Base-by-base conservation (phyloP, 1,140 invertebrate genomes). In the Holotrichia oblita region DNA sequence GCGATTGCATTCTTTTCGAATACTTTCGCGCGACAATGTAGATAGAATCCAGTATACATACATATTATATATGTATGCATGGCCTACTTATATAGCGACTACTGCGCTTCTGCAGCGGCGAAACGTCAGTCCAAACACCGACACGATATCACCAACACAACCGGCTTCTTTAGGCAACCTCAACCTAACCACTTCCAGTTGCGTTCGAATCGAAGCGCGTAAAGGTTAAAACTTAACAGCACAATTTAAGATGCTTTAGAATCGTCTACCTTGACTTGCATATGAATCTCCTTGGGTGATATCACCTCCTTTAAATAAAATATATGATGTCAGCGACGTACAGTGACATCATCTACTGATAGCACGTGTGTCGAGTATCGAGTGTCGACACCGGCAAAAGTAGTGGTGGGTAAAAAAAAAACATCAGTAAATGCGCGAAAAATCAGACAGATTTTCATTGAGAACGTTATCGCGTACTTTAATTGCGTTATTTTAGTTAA, bases 401-500 rank as follows among this genome's bases (percentile, higher is more conserved):
- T n/a, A n/a, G 6, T 17, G 4, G 14, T 55, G 6, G 14, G 27
- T 34, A n/a, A n/a, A n/a, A n/a, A n/a, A n/a, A n/a, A n/a, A n/a
- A n/a, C n/a, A n/a, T n/a, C n/a, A n/a, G n/a, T n/a, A 55, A 55
- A 55, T 55, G 48, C 48, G 48, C 48, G 48, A 55, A 17, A 55
- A 55, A 55, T n/a, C n/a, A 17, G 17, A 17, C 14, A 55, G 48
- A 55, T 55, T 55, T 55, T n/a, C 3, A 6, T 7, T 55, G 6
- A 17, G 12, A 44, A n/a, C 42, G 42, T 12, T 44, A 44, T 44
- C 14, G 17, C n/a, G 3, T 17, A n/a, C 10, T 14, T 55, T n/a
- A 6, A n/a, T n/a, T 17, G 2, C 17, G n/a, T n/a, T n/a, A n/a
- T n/a, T n/a, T 17, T 55, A 55, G 6, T 14, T 55, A 55, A 55